A percentile compares a stretch with the other conserved stretches of the same genome.
These are phyloP conservation scores for Typhlichthys eigenmanni DNA, from an alignment of 2,797 vertebrate species.

Conservation along the genomic window DNA sequence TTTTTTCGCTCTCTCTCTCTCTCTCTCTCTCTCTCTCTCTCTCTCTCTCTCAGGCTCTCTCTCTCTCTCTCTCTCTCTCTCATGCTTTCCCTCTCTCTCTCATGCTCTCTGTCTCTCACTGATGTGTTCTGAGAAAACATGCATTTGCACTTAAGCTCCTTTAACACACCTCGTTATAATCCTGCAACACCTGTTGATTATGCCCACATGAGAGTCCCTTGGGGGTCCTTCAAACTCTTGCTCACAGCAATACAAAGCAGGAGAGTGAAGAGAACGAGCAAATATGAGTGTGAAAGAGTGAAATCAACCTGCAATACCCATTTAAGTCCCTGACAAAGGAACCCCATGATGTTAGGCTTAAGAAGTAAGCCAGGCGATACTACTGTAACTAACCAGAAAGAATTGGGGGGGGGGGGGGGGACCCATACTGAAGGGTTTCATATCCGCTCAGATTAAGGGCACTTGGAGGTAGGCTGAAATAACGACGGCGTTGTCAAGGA, in stretches of 20 bases:
- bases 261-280: constrained; percentile 11
- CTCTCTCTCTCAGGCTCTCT: no score
- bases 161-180: constrained; percentile 33
- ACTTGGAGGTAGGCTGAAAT: constrained; percentile 63
- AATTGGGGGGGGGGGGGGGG: constrained; percentile 18
- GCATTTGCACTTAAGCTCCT: no score
- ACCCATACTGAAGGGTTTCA: constrained; percentile 64
- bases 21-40: no score
- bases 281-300: constrained; percentile 6
- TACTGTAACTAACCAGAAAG: constrained; percentile 32
- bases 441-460: constrained; percentile 67
- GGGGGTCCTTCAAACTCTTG: constrained; percentile 32
- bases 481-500: constrained; percentile 77
- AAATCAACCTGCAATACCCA: constrained; percentile 28
- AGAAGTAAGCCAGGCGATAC: constrained; percentile 43
- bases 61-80: constrained; percentile 6
- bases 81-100: neutral
- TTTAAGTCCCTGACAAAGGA: constrained; percentile 48
- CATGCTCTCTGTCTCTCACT: neutral
- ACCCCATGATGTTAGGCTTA: constrained; percentile 43
- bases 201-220: constrained; percentile 33
- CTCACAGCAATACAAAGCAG: neutral
- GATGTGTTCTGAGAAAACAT: constrained; percentile 11
- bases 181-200: constrained; percentile 1
- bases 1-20: no score